Base-by-base conservation (phyloP, 2,113 vertebrate genomes). In the Centropus bengalensis region DNA sequence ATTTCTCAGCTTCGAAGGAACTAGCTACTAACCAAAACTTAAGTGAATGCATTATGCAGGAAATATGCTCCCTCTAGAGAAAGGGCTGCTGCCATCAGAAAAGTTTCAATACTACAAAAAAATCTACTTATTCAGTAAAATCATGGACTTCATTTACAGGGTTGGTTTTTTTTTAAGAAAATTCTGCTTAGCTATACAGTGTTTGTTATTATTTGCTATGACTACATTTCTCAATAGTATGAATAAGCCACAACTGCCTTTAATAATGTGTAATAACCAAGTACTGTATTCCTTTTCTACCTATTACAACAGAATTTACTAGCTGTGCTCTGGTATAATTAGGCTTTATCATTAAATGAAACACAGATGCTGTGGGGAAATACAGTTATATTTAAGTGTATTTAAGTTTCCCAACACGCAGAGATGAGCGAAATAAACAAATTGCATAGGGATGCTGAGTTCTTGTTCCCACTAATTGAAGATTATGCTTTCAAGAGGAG, bases 391-490 rank as follows among this genome's bases (percentile, higher is more conserved):
- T 68, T 94, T 56, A 77, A 81, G 74, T 33, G 52, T 17, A 52
- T 52, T 84, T 75, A 20, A 62, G 32, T 81, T 83, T 88, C 83
- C 60, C 80, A 92, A 81, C 80, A 92, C 0, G 0, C 23, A 83
- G 58, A 86, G 54, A 84, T 90, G 42, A 90, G 38, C 42, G 73
- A 38, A 93, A 86, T 47, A 94, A 92, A 90, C 38, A 94, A 91
- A 86, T 67, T 88, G 76, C 64, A 90, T 1, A 52, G 88, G 71
- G 85, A 88, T 90, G 51, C 45, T 20, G 82, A 83, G 76, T 59
- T 90, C 79, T 93, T 94, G 24, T 67, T 86, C 76, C 59, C 64
- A 67, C 60, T 94, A 95, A 94, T 30, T 90, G 86, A 93, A 75
- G 80, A 92, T 75, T 64, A 78, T 54, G 64, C 49, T 95, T 96